A percentile compares a stretch with the other conserved stretches of the same genome.
Conservation (phyloP, 2,888 invertebrate genomes). For the Ceramica pisi region DNA sequence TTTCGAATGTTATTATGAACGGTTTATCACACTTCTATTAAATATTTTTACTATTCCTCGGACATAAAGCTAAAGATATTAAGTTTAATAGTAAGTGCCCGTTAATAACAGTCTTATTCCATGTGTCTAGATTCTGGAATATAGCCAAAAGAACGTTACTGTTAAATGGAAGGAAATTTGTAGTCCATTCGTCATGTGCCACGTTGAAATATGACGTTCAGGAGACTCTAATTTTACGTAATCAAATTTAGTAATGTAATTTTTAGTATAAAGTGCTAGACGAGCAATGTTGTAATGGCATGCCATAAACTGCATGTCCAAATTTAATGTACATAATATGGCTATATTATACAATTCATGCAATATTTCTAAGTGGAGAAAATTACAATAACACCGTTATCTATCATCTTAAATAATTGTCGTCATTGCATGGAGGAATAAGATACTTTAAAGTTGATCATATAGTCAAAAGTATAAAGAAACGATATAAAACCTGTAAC, state of each 20-base stretch:
- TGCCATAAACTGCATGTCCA: neutral
- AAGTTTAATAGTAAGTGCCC: conserved; percentile 26
- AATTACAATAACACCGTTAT: too few relatives aligned
- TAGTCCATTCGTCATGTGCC: conserved; percentile 55
- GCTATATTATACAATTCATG: too few relatives aligned
- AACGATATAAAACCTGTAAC: too few relatives aligned
- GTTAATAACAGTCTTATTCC: conserved; percentile 49
- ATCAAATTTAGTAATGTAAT: neutral
- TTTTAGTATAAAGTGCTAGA: neutral
- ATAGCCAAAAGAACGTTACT: conserved; percentile 41
- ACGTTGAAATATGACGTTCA: conserved; percentile 48
- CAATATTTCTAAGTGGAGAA: too few relatives aligned
- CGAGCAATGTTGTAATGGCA: too few relatives aligned
- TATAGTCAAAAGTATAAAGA: too few relatives aligned
- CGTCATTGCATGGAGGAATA: too few relatives aligned
- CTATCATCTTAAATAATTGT: too few relatives aligned
- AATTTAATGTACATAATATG: too few relatives aligned
- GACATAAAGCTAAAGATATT: conserved; percentile 20
- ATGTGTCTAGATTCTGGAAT: conserved; percentile 50
- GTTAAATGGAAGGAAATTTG: conserved; percentile 51
- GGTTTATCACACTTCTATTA: neutral
- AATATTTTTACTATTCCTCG: neutral
- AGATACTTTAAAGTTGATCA: too few relatives aligned
- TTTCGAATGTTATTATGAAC: neutral
- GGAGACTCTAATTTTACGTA: neutral